phyloP scores from a whole-genome alignment of 1,140 invertebrate genomes.

The Drosophila teissieri region DNA sequence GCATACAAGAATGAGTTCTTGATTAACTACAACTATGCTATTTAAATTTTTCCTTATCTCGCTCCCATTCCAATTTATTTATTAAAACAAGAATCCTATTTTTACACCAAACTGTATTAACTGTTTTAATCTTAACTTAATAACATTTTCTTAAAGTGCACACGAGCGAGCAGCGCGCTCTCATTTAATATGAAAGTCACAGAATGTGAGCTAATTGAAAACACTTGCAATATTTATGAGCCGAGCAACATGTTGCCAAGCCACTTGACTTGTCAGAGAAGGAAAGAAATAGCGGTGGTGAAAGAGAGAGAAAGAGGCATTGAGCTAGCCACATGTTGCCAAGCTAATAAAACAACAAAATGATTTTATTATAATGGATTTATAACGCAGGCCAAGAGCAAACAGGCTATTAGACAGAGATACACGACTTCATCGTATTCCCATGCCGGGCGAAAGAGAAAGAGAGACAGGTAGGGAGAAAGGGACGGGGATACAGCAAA shows the following conservation, averaged over 20 bases:
- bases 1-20: too few species aligned
- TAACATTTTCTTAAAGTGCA: constrained; percentile 6
- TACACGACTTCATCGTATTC: background rate
- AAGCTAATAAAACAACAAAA: constrained; percentile 83
- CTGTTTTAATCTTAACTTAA: background rate
- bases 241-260: constrained; percentile 75
- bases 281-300: background rate
- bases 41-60: too few species aligned
- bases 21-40: too few species aligned
- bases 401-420: constrained; percentile 55
- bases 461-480: constrained; percentile 4
- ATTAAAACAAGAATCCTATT: background rate
- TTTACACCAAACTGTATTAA: background rate
- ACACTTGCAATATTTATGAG: constrained; percentile 84
- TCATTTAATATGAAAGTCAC: constrained; percentile 83
- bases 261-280: constrained; percentile 65
- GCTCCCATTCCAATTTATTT: too few species aligned
- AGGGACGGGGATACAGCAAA: background rate
- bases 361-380: constrained; percentile 84
- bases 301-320: background rate
- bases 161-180: constrained; percentile 50
- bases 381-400: constrained; percentile 79
- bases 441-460: constrained; percentile 1
- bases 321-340: constrained; percentile 74
- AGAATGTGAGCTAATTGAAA: constrained; percentile 84